A percentile compares a stretch with the other conserved stretches of the same genome.
phyloP scores from a whole-genome alignment of 2,888 invertebrate genomes.

The Apocheima hispidaria region DNA sequence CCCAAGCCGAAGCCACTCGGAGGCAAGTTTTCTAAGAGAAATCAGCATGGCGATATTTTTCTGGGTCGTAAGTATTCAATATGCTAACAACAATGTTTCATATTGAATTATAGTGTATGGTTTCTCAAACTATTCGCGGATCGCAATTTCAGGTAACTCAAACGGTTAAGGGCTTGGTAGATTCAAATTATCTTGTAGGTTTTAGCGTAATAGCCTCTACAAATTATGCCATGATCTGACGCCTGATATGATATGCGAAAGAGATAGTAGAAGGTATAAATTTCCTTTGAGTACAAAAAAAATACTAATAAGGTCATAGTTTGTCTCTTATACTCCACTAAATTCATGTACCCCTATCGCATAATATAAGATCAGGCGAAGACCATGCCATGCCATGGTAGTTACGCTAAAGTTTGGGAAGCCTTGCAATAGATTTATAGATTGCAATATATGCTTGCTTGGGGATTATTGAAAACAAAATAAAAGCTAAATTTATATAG shows the following conservation, averaged over 20 bases:
- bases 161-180: conserved; percentile 16
- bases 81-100: conserved; percentile 37
- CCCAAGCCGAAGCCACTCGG: conserved; percentile 93
- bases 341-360: too few relatives aligned
- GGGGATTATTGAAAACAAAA: conserved; percentile 6
- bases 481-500: conserved; percentile 25
- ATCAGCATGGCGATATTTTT: conserved; percentile 90
- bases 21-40: conserved; percentile 84
- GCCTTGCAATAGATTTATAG: conserved; percentile 30
- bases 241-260: too few relatives aligned
- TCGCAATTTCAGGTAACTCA: conserved; percentile 8
- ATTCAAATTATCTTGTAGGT: neutral
- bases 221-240: too few relatives aligned
- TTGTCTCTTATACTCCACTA: too few relatives aligned
- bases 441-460: conserved; percentile 36
- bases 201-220: conserved; percentile 28
- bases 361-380: too few relatives aligned
- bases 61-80: conserved; percentile 88
- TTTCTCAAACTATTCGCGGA: conserved; percentile 30
- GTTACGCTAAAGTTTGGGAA: conserved; percentile 33
- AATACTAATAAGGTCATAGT: too few relatives aligned
- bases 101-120: conserved; percentile 34
- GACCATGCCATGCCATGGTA: too few relatives aligned
- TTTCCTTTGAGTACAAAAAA: too few relatives aligned
- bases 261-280: too few relatives aligned